Base-by-base conservation (phyloP, 2,888 invertebrate genomes). In the Ochropleura plecta region DNA sequence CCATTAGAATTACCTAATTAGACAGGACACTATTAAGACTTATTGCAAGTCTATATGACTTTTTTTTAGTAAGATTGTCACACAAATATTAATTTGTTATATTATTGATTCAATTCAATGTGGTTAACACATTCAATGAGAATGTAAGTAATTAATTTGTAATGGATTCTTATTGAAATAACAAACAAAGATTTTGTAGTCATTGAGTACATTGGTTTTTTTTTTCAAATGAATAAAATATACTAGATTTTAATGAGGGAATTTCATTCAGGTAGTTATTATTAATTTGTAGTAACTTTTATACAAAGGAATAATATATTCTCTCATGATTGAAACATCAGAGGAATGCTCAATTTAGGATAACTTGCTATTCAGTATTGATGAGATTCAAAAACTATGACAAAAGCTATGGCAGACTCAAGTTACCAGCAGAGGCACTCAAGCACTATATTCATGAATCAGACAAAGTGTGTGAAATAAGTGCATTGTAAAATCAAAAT, bases 401-500 rank as follows among this genome's bases (percentile, higher is more conserved):
- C 10, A 48, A 53, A n/a, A 69, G 42, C 42, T 44, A 44, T 1
- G n/a, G 5, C 18, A 40, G 10, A 48, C 0, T 40, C 44, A 16
- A 49, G 12, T 75, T 12, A 20, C 42, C 46, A 57, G 9, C 12
- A 20, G 20, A 18, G 12, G 30, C 16, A 69, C 40, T 65, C 57
- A 82, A 62, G 40, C 16, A 0, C 42, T 48, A 14, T 69, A 64
- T 30, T 63, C 12, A 59, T 59, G 42, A 12, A 70, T 63, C 42
- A 63, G 48, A 46, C n/a, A 18, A 42, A 66, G 57, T 6, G 4
- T 72, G 59, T 67, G 20, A 67, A 72, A 69, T 46, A 80, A 60
- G 48, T 57, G 66, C 44, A 72, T 60, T 76, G 60, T 76, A 76
- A 74, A 74, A 30, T 30, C 1, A 30, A 30, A 30, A 30, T 30